Percentiles rank a stretch among this genome's conserved stretches.
Evolutionary conservation across 2,888 invertebrate genomes (phyloP).

Genomic region (Odontomyia ornata): DNA sequence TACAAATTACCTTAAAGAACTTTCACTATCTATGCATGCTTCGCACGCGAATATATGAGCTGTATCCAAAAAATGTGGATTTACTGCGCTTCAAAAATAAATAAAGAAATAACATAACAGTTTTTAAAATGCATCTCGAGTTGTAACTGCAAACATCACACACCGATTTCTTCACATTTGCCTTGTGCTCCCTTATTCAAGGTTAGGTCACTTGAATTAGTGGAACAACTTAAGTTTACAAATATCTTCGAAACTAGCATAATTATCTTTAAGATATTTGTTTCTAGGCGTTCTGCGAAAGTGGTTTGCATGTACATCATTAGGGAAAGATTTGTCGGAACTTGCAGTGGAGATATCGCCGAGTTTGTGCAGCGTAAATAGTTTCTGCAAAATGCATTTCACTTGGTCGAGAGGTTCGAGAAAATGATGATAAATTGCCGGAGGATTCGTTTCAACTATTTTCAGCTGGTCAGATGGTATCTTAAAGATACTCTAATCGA

Average conservation of each 20-base stretch:
- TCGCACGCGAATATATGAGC: background rate
- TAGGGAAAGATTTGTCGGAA: background rate
- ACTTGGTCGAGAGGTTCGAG: background rate
- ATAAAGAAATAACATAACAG: background rate
- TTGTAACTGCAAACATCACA: background rate
- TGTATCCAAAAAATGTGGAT: background rate
- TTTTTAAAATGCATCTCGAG: background rate
- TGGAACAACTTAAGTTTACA: too few relatives aligned
- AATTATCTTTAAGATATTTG: background rate
- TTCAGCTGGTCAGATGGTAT: background rate
- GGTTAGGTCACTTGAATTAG: too few relatives aligned
- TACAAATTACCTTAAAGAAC: slow-evolving; percentile 24
- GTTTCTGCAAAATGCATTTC: background rate
- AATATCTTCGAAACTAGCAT: too few relatives aligned
- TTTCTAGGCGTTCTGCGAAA: background rate
- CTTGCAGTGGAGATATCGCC: too few relatives aligned
- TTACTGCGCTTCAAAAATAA: too few relatives aligned
- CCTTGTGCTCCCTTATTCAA: too few relatives aligned
- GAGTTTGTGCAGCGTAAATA: too few relatives aligned
- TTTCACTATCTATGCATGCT: slow-evolving; percentile 29
- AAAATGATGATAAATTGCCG: slow-evolving; percentile 2
- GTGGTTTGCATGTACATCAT: background rate
- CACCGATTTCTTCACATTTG: too few relatives aligned
- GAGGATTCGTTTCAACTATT: background rate
- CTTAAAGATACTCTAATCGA: background rate